These are phyloP conservation scores for Hydrocynus forskahlii DNA, from an alignment of 2,797 vertebrate species.

Conservation along the genomic window DNA sequence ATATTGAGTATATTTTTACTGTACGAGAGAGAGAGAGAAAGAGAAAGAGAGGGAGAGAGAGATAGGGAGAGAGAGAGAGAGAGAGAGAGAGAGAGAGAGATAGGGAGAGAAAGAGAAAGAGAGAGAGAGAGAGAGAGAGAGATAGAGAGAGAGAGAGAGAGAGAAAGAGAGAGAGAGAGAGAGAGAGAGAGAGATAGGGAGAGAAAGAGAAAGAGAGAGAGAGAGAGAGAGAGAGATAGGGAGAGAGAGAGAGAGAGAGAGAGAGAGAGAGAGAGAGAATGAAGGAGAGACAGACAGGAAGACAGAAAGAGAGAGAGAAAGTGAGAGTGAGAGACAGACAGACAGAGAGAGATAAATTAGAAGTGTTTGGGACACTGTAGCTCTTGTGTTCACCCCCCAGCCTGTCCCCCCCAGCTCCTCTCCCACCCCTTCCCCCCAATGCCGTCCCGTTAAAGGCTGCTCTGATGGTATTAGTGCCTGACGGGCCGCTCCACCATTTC, in stretches of 20 bases:
- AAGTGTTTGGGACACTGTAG: conserved; percentile 44
- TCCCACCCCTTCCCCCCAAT: not conserved
- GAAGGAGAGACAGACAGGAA: too few species aligned
- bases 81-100: not conserved
- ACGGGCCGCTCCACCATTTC: conserved; percentile 34
- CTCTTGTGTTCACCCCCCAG: conserved; percentile 58
- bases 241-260: not conserved
- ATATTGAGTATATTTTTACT: too few species aligned
- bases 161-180: too few species aligned
- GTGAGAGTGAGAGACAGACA: not conserved
- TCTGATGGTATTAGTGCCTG: conserved; percentile 61
- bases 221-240: not conserved
- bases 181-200: not conserved
- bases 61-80: not conserved
- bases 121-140: not conserved
- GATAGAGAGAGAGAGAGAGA: not conserved
- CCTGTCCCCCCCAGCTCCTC: not conserved
- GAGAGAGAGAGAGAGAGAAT: too few species aligned
- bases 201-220: not conserved
- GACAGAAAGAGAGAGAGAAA: too few species aligned
- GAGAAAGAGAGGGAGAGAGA: too few species aligned
- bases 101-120: too few species aligned
- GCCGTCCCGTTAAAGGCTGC: conserved; percentile 37
- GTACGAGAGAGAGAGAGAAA: too few species aligned
- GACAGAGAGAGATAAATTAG: not conserved